phyloP scores from a whole-genome alignment of 2,797 vertebrate genomes.

The Cephalopachus bancanus region DNA sequence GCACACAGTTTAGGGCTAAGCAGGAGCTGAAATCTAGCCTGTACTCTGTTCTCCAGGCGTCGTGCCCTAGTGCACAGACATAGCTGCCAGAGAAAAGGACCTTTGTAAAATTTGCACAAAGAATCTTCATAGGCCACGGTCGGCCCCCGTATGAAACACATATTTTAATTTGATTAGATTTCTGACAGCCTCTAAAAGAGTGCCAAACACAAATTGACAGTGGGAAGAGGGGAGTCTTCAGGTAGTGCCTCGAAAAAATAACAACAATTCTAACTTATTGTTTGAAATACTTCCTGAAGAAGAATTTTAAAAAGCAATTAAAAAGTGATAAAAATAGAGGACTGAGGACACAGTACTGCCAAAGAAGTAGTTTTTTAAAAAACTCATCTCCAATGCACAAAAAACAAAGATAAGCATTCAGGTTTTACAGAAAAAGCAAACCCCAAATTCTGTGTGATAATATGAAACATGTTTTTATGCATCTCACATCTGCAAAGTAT shows the following conservation, averaged over 20 bases:
- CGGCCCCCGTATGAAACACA: not conserved
- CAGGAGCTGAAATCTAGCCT: not conserved
- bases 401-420: not conserved
- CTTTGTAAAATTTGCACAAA: not conserved
- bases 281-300: slow-evolving; percentile 23
- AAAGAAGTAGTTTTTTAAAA: not conserved
- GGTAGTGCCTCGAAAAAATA: not conserved
- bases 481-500: not conserved
- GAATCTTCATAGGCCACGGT: not conserved
- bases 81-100: not conserved
- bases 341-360: not conserved
- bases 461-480: not conserved
- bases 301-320: not conserved
- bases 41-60: not conserved
- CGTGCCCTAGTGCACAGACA: not conserved
- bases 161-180: slow-evolving; percentile 4
- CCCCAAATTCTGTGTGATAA: not conserved
- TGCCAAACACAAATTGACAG: not conserved
- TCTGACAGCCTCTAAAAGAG: not conserved
- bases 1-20: not conserved
- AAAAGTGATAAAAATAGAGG: not conserved
- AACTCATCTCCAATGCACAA: not conserved
- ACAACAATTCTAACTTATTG: not conserved
- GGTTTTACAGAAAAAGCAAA: not conserved
- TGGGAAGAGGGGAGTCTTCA: not conserved